Percentiles rank a stretch among this genome's conserved stretches.
Conservation (phyloP, 2,888 invertebrate genomes). For the Gortyna flavago region DNA sequence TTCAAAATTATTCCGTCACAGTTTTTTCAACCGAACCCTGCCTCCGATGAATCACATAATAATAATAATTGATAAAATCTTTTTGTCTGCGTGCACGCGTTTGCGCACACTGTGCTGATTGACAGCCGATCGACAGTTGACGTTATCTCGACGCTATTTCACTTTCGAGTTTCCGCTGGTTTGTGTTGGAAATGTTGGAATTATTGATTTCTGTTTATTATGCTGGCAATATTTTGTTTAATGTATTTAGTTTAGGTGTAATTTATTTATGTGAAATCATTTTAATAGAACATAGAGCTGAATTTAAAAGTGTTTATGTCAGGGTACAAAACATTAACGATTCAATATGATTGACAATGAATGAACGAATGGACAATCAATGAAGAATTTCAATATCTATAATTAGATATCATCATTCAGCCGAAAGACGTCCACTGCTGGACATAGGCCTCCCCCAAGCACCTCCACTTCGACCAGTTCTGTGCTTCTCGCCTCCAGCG, state of each 20-base stretch:
- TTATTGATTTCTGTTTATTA: conserved; percentile 57
- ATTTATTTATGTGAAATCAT: not conserved
- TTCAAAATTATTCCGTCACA: conserved; percentile 51
- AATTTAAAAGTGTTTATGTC: not conserved
- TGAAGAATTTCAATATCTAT: not conserved
- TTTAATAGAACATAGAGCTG: not conserved
- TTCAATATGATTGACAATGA: not conserved
- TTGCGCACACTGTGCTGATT: conserved; percentile 62
- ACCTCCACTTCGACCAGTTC: too few relatives aligned
- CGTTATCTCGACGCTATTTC: conserved; percentile 65
- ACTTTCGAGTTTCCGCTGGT: conserved; percentile 61
- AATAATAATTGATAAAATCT: conserved; percentile 63
- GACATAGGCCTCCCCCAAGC: not conserved
- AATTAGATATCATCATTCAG: not conserved
- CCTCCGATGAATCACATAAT: conserved; percentile 53
- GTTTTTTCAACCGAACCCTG: conserved; percentile 40
- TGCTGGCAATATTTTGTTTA: conserved; percentile 9
- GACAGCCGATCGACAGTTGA: conserved; percentile 64
- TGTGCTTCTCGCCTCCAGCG: not conserved
- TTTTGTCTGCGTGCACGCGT: conserved; percentile 60
- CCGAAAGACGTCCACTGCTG: not conserved
- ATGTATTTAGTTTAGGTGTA: not conserved
- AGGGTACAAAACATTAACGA: not conserved
- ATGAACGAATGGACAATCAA: too few relatives aligned
- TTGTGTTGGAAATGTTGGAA: conserved; percentile 35